Evolutionary conservation across 2,113 vertebrate genomes (phyloP), one percentile per base, ranked within the genome.

Genomic region (Platycercus adscitus): DNA sequence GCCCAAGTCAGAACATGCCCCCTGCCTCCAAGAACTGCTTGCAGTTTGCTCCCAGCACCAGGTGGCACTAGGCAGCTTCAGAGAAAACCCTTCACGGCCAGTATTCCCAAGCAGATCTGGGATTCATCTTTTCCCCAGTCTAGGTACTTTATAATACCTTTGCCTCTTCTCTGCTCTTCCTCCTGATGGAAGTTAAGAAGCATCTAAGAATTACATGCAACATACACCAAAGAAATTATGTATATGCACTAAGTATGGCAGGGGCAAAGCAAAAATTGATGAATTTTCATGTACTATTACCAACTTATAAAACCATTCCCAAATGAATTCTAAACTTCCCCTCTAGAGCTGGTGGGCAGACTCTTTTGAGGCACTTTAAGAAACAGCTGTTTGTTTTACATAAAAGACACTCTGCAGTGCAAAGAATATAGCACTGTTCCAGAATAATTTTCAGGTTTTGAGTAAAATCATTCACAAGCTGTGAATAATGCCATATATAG

Each of bases 11-110:
- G 68, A 78, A 71, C 28, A 53, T 3, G 39, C 29, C 55, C 55
- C 76, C 82, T 63, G n/a, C 53, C 69, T 83, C 43, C 33, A 71
- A 55, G 35, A 78, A 55, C 12, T n/a, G n/a, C 24, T 71, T 76
- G 43, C 61, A 61, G 65, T 92, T 91, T 91, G 52, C 66, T 93
- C 88, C 85, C 39, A 71, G 89, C 93, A 96, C 92, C 79, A 97
- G 95, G 87, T 91, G 96, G 93, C 93, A 96, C 86, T 86, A 91
- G 66, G 78, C 14, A 25, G 52, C 96, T 93, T 95, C 58, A 91
- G 31, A 85, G 52, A 70, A 93, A 94, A 79, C 71, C 73, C 63
- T 89, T 79, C 76, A 47, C 75, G 76, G 33, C 68, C 63, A 76
- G 29, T 72, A 68, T 69, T 90, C 68, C 75, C 84, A 73, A 63